Evolutionary conservation across 2,888 invertebrate genomes (phyloP), one percentile per base, ranked within the genome.

Genomic region (Drosophila emarginata): DNA sequence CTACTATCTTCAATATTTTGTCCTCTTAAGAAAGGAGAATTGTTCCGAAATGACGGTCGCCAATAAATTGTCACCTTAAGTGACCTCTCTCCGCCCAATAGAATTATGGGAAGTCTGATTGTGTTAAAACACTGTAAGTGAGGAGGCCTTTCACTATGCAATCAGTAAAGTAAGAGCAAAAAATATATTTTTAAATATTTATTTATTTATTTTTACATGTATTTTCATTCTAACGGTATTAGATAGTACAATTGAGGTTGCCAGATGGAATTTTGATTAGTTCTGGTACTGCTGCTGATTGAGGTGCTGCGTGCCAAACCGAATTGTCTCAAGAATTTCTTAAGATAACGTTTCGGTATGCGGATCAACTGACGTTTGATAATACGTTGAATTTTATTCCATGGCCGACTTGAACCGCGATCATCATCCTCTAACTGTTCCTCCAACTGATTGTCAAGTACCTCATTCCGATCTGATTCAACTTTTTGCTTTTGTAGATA

Each of bases 321-420:
- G 5, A 82, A 76, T 14, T 77, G 76, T 4, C 74, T 62, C 0
- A 86, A 72, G 0, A 87, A 60, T 54, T 77, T 83, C 51, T 77
- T 81, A 0, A 87, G 72, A 58, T 87, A 87, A 1, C 83, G 71
- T 18, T 74, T 80, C 28, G 87, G 86, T n/a, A 82, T 64, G 36
- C 80, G 77, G 9, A 85, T 66, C 62, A 87, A 23, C 39, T 87
- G 89, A 1, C 89, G 77, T 0, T 73, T 69, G 1, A 87, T 72
- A 26, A 88, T 78, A 14, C 87, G 80, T 52, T 85, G 81, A 15
- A 88, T 66, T 52, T 67, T 75, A 26, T 76, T 80, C 89, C 89
- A 87, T 11, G 85, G 87, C 0, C 86, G 76, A 36, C 76, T 76
- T 59, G 67, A 75, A 14, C 83, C 86, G 0, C 88, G 74, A 62